Evolutionary conservation across 2,888 invertebrate species (phyloP), one percentile per base, ranked within the genome.

Genomic region (Malachius bipustulatus): DNA sequence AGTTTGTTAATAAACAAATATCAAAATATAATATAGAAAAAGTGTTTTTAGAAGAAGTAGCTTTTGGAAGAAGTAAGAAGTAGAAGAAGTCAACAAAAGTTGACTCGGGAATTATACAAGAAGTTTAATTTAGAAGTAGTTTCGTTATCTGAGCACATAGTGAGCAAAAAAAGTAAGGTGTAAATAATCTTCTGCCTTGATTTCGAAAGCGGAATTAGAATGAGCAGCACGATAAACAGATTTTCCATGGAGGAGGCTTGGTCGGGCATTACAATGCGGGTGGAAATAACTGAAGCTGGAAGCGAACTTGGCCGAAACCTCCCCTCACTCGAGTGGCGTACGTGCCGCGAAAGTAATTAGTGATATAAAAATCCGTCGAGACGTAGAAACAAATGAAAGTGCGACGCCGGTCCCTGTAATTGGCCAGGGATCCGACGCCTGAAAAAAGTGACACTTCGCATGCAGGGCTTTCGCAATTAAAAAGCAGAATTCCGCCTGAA

Each of bases 301-400:
- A 8, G 6, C 24, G 24, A 19, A 19, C n/a, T n/a, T n/a, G n/a
- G n/a, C n/a, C n/a, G n/a, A 19, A 19, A 19, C 6, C 24, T 19
- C n/a, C 24, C 24, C 43, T 36, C 42, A 42, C 41, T 47, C 40
- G 39, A 41, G 28, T 32, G 36, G 27, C 19, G 44, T 53, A 62
- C 61, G 62, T 61, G 62, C 58, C 53, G 36, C 49, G 57, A 61
- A 63, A 62, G 59, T 62, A 64, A 64, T 64, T 64, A 64, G 60
- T 52, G 56, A 57, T 56, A 61, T 62, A 63, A 63, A 64, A 64
- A 63, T 63, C 62, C 60, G 57, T 51, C 56, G 60, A 57, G 60
- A 57, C 56, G 48, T 47, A 47, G 54, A 56, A 57, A 58, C 59
- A 58, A 60, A 61, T 60, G 59, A 60, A 61, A 60, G 59, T 59